phyloP scores from a whole-genome alignment of 2,888 invertebrate genomes.

The Aproaerema taeniolella region DNA sequence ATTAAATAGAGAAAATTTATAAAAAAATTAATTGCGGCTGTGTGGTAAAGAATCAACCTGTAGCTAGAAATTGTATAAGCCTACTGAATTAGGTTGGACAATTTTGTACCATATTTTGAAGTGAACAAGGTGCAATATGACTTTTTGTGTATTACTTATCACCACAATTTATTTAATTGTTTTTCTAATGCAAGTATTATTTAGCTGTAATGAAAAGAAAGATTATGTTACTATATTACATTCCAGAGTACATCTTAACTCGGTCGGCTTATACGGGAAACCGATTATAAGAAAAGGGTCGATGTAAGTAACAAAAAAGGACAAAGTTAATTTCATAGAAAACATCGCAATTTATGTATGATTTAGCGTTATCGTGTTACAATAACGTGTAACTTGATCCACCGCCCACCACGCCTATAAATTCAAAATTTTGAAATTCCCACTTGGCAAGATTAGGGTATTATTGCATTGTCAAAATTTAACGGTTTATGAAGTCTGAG shows the following conservation, averaged over 20 bases:
- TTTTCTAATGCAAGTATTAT: constrained; percentile 12
- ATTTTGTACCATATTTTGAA: constrained; percentile 18
- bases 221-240: constrained; percentile 30
- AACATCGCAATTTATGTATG: not conserved
- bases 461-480: no score
- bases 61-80: constrained; percentile 33
- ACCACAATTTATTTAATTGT: constrained; percentile 3
- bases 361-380: not conserved
- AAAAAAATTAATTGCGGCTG: constrained; percentile 45
- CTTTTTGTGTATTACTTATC: not conserved
- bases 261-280: constrained; percentile 38
- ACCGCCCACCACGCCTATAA: not conserved
- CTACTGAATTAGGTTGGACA: constrained; percentile 31
- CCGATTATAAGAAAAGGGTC: constrained; percentile 7
- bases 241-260: constrained; percentile 49
- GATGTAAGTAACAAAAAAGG: constrained; percentile 1
- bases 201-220: constrained; percentile 7
- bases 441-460: not conserved
- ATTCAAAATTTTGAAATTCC: not conserved
- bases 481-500: no score
- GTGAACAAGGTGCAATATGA: constrained; percentile 7
- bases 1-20: constrained; percentile 28
- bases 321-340: constrained; percentile 2
- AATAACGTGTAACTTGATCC: not conserved
- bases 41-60: constrained; percentile 54